Evolutionary conservation across 2,888 invertebrate species (phyloP).

Genomic region (Urechis unicinctus): DNA sequence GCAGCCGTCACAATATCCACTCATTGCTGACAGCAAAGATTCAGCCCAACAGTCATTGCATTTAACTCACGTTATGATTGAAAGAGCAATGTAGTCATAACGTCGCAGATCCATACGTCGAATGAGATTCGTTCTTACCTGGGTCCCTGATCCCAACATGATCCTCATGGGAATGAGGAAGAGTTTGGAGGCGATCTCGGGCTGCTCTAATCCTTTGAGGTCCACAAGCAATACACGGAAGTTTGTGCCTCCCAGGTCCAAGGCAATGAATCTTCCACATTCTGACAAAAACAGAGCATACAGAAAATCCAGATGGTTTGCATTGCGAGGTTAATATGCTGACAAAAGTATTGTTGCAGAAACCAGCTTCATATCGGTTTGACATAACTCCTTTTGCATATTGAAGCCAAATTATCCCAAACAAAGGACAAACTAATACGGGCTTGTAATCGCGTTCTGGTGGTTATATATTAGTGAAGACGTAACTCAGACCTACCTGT

Average conservation of each 20-base stretch:
- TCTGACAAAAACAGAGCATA: conserved; percentile 57
- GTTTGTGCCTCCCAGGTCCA: conserved; percentile 96
- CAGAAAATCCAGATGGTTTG: not conserved
- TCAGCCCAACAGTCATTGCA: too few species aligned
- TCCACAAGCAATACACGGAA: conserved; percentile 91
- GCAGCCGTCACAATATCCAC: not conserved
- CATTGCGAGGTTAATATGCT: not conserved
- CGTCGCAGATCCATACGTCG: too few species aligned
- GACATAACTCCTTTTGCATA: too few species aligned
- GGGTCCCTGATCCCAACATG: conserved; percentile 82
- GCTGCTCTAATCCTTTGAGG: conserved; percentile 67
- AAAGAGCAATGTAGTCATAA: too few species aligned
- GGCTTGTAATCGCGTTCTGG: too few species aligned
- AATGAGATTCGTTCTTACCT: too few species aligned
- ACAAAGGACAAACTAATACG: too few species aligned
- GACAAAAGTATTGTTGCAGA: too few species aligned
- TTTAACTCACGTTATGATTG: too few species aligned
- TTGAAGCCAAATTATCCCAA: too few species aligned
- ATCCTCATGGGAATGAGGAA: conserved; percentile 90
- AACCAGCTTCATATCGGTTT: too few species aligned
- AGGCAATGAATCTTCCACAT: conserved; percentile 85
- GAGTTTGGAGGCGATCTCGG: conserved; percentile 88
- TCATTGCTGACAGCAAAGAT: not conserved
- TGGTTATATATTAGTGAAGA: not conserved
- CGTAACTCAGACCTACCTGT: conserved; percentile 61